A percentile compares a stretch with the other conserved stretches of the same genome.
Evolutionary conservation across 2,888 invertebrate genomes (phyloP).

Genomic region (Noctua comes): DNA sequence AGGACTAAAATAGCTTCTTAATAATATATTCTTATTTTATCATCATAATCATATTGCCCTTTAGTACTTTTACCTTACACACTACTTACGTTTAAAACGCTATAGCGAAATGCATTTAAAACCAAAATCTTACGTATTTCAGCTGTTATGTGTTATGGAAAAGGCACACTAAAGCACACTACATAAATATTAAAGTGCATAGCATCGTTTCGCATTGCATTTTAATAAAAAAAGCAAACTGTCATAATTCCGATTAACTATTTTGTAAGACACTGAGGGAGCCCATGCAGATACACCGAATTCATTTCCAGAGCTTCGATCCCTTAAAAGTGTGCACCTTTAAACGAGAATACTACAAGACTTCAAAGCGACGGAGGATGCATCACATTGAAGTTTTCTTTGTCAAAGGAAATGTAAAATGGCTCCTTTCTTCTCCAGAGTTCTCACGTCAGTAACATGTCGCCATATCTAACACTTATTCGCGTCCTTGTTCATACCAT

Average conservation of each 20-base stretch:
- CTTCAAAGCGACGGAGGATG: background rate
- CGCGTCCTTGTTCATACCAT: background rate
- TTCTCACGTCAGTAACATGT: background rate
- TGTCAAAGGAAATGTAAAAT: background rate
- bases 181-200: background rate
- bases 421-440: background rate
- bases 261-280: background rate
- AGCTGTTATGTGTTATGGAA: background rate
- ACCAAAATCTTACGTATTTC: background rate
- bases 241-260: background rate
- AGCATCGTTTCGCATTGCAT: background rate
- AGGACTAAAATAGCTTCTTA: too few species aligned
- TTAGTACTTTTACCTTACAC: too few species aligned
- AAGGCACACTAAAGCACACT: background rate
- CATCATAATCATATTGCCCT: too few species aligned
- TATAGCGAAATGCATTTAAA: background rate
- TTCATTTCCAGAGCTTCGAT: background rate
- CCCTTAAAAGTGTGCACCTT: background rate
- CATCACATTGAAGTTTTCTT: background rate
- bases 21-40: too few species aligned
- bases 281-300: background rate
- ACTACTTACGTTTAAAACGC: background rate
- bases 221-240: background rate
- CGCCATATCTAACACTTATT: conserved; percentile 1
- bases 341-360: background rate